Evolutionary conservation across 1,140 invertebrate genomes (phyloP), one percentile per base, ranked within the genome.

Genomic region (Andricus grossulariae): DNA sequence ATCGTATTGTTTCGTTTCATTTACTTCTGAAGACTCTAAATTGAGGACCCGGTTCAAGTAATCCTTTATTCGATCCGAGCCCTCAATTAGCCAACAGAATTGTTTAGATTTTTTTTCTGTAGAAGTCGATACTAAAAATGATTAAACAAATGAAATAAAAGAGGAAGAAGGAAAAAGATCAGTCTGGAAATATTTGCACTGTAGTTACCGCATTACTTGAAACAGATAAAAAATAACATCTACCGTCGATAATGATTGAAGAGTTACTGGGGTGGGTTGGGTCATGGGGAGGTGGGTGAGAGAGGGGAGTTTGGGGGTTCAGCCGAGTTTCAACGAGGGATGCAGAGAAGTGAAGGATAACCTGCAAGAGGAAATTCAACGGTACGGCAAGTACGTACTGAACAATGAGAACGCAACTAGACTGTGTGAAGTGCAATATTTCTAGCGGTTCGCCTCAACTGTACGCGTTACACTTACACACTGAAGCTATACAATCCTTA

Each of bases 371-470:
- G 52, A 54, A 16, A 54, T 54, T 54, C 52, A 54, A 54, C 52
- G 18, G 52, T n/a, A 54, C 52, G 13, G 52, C 52, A 54, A 54
- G 52, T 54, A 54, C 52, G 52, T 54, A 72, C 19, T 51, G 79
- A 85, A 85, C 82, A 85, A 84, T 84, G 77, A 52, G 74, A 71
- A 76, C 76, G 78, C 79, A 85, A 85, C 82, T 85, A 78, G 85
- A 85, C 79, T 82, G 81, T 86, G 83, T 74, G 81, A 83, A 85
- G 82, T 79, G 79, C 78, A 78, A 84, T 81, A 84, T 84, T 81
- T 79, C 76, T 66, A 54, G 52, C 50, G 32, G 55, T 72, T 66
- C 75, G 54, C 50, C 45, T 74, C 25, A 16, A 10, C 13, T 54
- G 52, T 54, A 54, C 18, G 18, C 52, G 52, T 54, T 10, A 54